Evolutionary conservation across 2,888 invertebrate genomes (phyloP).

Genomic region (Carabus problematicus): DNA sequence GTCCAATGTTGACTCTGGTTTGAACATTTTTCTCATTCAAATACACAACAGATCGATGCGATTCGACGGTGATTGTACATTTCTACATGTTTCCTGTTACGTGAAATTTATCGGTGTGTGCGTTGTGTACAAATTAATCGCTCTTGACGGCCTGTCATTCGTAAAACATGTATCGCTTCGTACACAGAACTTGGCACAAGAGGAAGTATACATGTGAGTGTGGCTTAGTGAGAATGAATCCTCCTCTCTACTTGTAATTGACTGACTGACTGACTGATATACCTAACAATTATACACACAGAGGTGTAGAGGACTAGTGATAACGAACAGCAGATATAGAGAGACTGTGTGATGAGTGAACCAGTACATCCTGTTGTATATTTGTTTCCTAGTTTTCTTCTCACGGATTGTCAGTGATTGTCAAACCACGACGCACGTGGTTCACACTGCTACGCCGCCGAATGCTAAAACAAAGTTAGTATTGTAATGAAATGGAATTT

Average conservation of each 20-base stretch:
- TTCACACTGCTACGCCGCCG: neutral
- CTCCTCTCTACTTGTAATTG: no score
- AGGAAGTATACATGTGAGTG: no score
- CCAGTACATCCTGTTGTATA: neutral
- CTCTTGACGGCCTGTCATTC: no score
- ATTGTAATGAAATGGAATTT: no score
- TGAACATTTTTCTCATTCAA: conserved; percentile 21
- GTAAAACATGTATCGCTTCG: no score
- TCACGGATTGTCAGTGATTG: conserved; percentile 23
- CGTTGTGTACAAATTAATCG: no score
- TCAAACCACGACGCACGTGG: conserved; percentile 25
- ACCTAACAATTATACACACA: neutral
- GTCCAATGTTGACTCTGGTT: conserved; percentile 32
- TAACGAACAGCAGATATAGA: neutral
- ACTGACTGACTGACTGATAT: neutral
- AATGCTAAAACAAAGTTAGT: neutral
- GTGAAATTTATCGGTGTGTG: neutral
- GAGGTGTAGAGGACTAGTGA: neutral
- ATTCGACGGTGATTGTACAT: conserved; percentile 2
- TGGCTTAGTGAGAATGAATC: no score
- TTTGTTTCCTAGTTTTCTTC: conserved; percentile 31
- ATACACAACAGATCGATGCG: neutral
- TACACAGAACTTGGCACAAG: no score
- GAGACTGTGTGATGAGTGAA: no score
- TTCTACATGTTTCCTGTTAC: neutral